phyloP scores from a whole-genome alignment of 2,888 invertebrate genomes.

The Schizotus pectinicornis region DNA sequence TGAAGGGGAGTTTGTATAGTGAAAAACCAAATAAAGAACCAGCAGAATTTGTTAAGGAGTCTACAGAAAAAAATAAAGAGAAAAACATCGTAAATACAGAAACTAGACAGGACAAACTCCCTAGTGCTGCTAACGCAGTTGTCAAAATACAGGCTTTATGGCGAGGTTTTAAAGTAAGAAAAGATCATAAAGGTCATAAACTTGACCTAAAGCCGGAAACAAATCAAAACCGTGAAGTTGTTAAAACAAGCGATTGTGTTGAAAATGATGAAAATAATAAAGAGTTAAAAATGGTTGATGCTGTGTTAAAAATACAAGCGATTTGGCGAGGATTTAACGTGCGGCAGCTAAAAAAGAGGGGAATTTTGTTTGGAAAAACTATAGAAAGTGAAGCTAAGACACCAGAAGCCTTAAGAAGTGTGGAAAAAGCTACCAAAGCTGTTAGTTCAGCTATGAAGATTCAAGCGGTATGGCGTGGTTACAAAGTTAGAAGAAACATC shows the following conservation, averaged over 20 bases:
- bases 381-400: constrained; percentile 6
- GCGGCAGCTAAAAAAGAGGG: constrained; percentile 11
- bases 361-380: constrained; percentile 19
- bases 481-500: constrained; percentile 40
- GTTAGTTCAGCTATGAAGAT: constrained; percentile 26
- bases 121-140: constrained; percentile 14
- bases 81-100: constrained; percentile 5
- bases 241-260: background rate
- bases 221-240: background rate
- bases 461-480: constrained; percentile 42
- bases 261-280: background rate
- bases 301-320: constrained; percentile 27
- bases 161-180: constrained; percentile 24
- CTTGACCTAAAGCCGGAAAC: background rate
- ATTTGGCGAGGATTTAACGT: constrained; percentile 24
- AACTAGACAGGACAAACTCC: constrained; percentile 1
- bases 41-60: background rate
- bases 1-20: background rate
- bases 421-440: background rate
- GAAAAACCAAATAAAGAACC: constrained; percentile 13
- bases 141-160: constrained; percentile 29
- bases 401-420: constrained; percentile 9
- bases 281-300: constrained; percentile 7
- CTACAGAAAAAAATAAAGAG: background rate
- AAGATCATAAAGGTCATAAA: constrained; percentile 2